Conservation (phyloP, 2,888 invertebrate genomes). For the Nemoura dubitans region DNA sequence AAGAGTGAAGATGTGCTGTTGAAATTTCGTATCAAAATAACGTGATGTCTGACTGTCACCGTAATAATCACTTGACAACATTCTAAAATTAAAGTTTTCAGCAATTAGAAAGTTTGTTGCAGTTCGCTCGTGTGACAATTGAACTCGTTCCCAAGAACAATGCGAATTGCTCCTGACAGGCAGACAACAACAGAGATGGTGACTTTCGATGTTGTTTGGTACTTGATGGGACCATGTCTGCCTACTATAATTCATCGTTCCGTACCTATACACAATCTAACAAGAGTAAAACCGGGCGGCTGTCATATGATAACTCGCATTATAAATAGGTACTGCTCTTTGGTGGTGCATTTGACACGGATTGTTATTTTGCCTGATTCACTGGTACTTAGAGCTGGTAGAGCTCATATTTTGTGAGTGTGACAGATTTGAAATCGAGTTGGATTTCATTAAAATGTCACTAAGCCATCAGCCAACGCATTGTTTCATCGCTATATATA, state of each 20-base stretch:
- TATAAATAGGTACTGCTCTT: background rate
- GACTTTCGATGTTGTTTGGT: background rate
- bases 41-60: background rate
- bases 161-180: background rate
- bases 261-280: no score
- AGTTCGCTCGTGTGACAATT: background rate
- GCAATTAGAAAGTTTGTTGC: constrained; percentile 12
- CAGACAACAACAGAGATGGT: background rate
- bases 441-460: background rate
- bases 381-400: background rate
- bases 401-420: background rate
- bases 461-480: background rate
- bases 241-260: no score
- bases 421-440: background rate
- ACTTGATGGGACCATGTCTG: no score
- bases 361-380: background rate
- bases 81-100: background rate
- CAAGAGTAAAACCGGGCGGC: background rate
- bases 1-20: background rate
- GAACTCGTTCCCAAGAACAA: background rate
- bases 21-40: background rate
- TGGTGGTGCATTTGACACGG: background rate
- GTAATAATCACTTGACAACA: background rate
- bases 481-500: background rate
- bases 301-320: background rate